A percentile compares a stretch with the other conserved stretches of the same genome.
These are phyloP conservation scores for Prunella himalayana DNA, from an alignment of 2,113 vertebrate species.

Conservation along the genomic window DNA sequence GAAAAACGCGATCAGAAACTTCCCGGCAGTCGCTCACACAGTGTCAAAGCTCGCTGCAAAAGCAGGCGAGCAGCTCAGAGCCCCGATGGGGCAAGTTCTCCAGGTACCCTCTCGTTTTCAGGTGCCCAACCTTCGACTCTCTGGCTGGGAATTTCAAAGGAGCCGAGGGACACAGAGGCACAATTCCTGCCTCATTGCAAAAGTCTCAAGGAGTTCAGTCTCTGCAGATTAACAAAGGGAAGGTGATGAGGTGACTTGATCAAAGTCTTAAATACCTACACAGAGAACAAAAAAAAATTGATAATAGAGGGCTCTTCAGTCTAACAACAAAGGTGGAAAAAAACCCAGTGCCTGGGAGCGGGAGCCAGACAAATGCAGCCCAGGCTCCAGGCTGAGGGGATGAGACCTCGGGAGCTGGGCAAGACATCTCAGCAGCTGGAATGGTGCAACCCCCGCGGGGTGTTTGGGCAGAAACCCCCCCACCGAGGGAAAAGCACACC, in stretches of 20 bases:
- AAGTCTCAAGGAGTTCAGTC: conserved; percentile 63
- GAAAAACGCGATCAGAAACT: not conserved
- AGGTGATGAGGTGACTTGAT: conserved; percentile 62
- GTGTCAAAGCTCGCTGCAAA: conserved; percentile 4
- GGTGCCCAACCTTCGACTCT: conserved; percentile 34
- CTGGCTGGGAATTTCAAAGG: conserved; percentile 44
- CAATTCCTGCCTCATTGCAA: conserved; percentile 15
- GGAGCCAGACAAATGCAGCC: not conserved
- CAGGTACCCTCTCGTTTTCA: conserved; percentile 24
- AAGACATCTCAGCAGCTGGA: not conserved
- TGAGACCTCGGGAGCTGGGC: not conserved
- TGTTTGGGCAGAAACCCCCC: rapidly evolving
- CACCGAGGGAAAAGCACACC: rapidly evolving
- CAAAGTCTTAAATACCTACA: conserved; percentile 46
- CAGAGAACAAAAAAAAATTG: conserved; percentile 39
- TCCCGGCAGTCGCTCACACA: not conserved
- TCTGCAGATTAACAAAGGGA: conserved; percentile 46
- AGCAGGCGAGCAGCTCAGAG: not conserved
- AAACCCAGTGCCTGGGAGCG: not conserved
- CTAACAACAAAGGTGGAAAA: conserved; percentile 46
- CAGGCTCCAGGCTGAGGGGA: not conserved
- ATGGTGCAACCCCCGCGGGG: rapidly evolving
- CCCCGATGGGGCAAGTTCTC: not conserved
- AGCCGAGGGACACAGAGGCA: not conserved
- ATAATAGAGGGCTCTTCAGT: conserved; percentile 41